Conservation (phyloP, 2,113 vertebrate genomes). For the Syrrhaptes paradoxus region DNA sequence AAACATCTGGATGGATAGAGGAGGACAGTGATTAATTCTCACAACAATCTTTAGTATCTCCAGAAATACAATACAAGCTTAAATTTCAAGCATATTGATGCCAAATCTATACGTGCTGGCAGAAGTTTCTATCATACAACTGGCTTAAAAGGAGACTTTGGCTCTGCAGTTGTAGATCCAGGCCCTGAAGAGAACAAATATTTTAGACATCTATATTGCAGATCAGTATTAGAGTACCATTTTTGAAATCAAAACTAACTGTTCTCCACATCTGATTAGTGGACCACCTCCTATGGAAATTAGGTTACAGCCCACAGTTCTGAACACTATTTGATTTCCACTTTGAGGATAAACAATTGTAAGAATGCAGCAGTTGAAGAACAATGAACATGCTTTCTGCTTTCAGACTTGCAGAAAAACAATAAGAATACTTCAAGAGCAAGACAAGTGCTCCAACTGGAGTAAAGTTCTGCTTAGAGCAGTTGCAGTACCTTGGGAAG, state of each 20-base stretch:
- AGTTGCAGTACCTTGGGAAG: background rate
- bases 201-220: background rate
- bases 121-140: background rate
- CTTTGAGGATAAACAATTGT: background rate
- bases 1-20: slow-evolving; percentile 10
- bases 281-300: background rate
- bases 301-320: background rate
- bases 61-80: background rate
- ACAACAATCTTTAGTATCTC: background rate
- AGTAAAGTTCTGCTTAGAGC: background rate
- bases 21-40: background rate
- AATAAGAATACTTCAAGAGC: background rate
- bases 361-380: background rate
- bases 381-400: background rate
- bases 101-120: background rate
- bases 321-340: background rate
- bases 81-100: background rate
- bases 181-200: background rate
- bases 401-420: background rate
- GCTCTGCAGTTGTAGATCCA: background rate
- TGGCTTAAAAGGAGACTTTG: background rate
- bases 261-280: background rate
- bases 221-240: background rate
- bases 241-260: background rate
- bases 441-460: background rate